Evolutionary conservation across 2,797 vertebrate species (phyloP), one percentile per base, ranked within the genome.

Genomic region (Mus caroli): DNA sequence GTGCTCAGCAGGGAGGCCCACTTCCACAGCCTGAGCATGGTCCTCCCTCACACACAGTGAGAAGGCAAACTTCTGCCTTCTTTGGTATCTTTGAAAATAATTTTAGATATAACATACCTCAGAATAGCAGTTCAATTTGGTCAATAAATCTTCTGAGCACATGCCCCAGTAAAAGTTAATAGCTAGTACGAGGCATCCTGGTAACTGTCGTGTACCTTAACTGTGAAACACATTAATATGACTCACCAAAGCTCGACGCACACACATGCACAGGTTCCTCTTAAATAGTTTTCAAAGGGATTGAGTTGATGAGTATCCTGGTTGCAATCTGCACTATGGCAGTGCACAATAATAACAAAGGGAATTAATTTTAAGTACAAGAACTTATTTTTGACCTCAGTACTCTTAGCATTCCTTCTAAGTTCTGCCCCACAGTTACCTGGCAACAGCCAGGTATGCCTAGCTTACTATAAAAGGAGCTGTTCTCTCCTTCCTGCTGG

Each of bases 1-100:
- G 62, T 80, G 31, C 69, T 43, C 40, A 24, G 13, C 34, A 40
- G 76, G 40, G 60, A 88, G 31, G 90, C 8, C 17, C 31, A 46
- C 78, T 58, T 52, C 62, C 60, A 58, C 4, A 67, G 12, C 62
- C 87, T 43, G 10, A 58, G 34, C 6, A 62, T 52, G 75, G 43
- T n/a, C 11, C 64, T 85, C 24, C 34, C 37, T 90, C 50, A 24
- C 52, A 24, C 52, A 79, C 26, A 20, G 46, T 19, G 26, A 94
- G 71, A 34, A 94, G 20, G 40, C 80, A 87, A 90, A n/a, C 31
- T 85, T 93, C 92, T 87, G 54, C 84, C 77, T 94, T 88, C 73
- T 95, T 88, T 64, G 28, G n/a, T 82, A 19, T 76, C 91, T 95
- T 94, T 91, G 78, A 83, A 54, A 95, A 75, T 56, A 92, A 77